Conservation (phyloP, 1,140 invertebrate species). For the Yoshiicerus persimilis region DNA sequence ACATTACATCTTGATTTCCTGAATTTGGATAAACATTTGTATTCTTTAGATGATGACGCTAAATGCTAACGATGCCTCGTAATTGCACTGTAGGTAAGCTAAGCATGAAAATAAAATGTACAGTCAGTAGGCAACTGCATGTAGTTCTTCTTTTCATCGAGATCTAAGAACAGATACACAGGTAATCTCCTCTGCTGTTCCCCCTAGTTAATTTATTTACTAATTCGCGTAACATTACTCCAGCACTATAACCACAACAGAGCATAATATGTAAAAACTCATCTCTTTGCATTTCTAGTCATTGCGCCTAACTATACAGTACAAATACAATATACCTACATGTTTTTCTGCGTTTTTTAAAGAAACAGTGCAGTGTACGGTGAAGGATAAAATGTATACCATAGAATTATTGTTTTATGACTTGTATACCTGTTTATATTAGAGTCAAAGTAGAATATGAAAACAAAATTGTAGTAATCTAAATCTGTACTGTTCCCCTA, state of each 20-base stretch:
- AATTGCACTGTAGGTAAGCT: neutral
- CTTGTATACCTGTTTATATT: neutral
- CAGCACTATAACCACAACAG: too few species aligned
- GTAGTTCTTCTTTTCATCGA: neutral
- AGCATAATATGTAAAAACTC: too few species aligned
- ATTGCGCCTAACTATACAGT: too few species aligned
- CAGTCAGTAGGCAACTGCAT: neutral
- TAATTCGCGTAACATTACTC: too few species aligned
- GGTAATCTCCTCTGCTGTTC: neutral
- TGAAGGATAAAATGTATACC: neutral
- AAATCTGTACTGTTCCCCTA: neutral
- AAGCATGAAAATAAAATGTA: neutral
- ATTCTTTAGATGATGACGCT: neutral
- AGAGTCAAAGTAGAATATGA: neutral
- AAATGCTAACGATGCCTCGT: neutral
- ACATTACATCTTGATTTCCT: slow-evolving; percentile 5
- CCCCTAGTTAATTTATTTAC: neutral
- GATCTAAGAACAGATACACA: neutral
- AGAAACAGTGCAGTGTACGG: neutral
- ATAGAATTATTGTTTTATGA: neutral
- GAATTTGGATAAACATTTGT: neutral
- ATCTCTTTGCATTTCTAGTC: too few species aligned
- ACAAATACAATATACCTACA: neutral
- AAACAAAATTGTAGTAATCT: neutral
- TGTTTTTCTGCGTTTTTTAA: too few species aligned